Evolutionary conservation across 2,888 invertebrate species (phyloP), one percentile per base, ranked within the genome.

Genomic region (Formica aserva): DNA sequence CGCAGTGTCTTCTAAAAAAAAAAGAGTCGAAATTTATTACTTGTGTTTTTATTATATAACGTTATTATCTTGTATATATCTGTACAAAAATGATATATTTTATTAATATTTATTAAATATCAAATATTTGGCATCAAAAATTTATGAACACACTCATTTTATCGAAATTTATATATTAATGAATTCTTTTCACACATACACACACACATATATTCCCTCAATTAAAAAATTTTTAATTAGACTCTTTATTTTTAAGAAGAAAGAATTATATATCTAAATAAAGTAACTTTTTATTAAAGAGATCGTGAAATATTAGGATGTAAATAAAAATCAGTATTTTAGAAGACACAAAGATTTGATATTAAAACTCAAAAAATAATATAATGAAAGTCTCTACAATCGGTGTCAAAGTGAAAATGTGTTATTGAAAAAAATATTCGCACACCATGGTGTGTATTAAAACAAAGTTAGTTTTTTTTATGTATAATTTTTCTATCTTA

Each of bases 31-130:
- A 48, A 18, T 18, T 18, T n/a, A 48, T 48, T 5, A 48, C 6
- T 48, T 48, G 4, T 15, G 15, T 15, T 13, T 15, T 45, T 13
- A 45, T 15, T 3, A 15, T 5, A n/a, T 48, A 45, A 45, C 13
- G 15, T 13, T 45, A 75, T 45, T 57, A 69, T 35, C 6, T 35
- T 0, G 35, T 35, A 35, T 32, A 35, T 35, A 35, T 55, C 52
- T 77, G n/a, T 57, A 32, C n/a, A 32, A 57, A 77, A 77, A 77
- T 69, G 38, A 15, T 29, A 77, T 57, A 69, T 69, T 69, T 77
- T 69, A 69, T 77, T 77, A 77, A 77, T 15, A 38, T 67, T 77
- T 55, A 67, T 77, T 69, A 77, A 77, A 69, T 41, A 41, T 41
- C 41, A 77, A 77, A 77, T 41, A 77, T 77, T 57, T 77, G 41